These are phyloP conservation scores for Tetragonula carbonaria DNA, from an alignment of 2,888 invertebrate genomes.

Conservation along the genomic window DNA sequence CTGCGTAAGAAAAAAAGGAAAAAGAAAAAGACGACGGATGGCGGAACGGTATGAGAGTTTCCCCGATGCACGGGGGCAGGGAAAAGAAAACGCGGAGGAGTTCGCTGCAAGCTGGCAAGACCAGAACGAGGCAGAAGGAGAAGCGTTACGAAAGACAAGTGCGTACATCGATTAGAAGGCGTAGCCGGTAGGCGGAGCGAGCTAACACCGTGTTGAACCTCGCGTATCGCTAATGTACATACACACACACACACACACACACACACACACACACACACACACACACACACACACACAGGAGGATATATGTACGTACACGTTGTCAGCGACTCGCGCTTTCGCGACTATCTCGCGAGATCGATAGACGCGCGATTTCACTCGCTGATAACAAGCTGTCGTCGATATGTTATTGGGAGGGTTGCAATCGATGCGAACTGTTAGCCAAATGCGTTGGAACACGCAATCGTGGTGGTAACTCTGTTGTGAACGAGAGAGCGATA, in stretches of 20 bases:
- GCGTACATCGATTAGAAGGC: constrained; percentile 79
- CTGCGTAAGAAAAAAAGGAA: not conserved
- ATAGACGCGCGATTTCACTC: not conserved
- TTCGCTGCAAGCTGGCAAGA: constrained; percentile 19
- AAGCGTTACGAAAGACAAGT: constrained; percentile 69
- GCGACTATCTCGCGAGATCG: not conserved
- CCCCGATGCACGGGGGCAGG: constrained; percentile 2
- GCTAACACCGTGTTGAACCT: constrained; percentile 70
- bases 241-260: not conserved
- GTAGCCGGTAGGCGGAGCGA: constrained; percentile 80
- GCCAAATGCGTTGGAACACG: not conserved
- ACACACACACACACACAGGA: constrained; percentile 14
- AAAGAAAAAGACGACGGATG: not conserved
- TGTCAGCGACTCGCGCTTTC: constrained; percentile 8
- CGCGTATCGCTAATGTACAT: constrained; percentile 66
- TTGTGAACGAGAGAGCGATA: constrained; percentile 20
- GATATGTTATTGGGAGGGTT: too few relatives aligned
- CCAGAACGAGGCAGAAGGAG: constrained; percentile 15
- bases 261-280: not conserved
- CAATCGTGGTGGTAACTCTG: not conserved
- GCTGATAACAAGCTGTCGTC: not conserved
- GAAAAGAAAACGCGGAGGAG: constrained; percentile 7
- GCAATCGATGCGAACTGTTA: too few relatives aligned
- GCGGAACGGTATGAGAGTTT: constrained; percentile 48
- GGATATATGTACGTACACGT: not conserved